Conservation (phyloP, 2,797 vertebrate species). For the Ambastaia sidthimunki region DNA sequence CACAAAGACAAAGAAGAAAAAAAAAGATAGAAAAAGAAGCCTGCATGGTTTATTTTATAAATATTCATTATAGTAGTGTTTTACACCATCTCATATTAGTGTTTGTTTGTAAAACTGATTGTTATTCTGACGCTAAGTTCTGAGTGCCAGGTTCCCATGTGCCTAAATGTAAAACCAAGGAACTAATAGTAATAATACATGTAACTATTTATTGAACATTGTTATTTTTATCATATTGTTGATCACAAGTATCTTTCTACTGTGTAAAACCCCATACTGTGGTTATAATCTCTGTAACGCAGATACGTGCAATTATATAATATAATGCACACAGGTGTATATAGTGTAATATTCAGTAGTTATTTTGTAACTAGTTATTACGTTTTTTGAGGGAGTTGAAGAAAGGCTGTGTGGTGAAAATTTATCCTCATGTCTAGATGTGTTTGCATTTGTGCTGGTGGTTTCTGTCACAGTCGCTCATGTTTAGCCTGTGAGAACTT, state of each 20-base stretch:
- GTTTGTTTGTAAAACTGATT: constrained; percentile 37
- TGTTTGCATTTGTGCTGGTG: constrained; percentile 37
- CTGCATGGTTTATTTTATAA: constrained; percentile 15
- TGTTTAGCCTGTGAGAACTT: constrained; percentile 54
- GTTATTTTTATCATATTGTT: too few relatives aligned
- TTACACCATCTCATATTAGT: constrained; percentile 50
- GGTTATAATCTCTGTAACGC: background rate
- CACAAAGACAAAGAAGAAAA: constrained; percentile 1
- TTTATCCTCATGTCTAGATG: constrained; percentile 32
- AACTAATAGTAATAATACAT: too few relatives aligned
- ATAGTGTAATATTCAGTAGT: constrained; percentile 24
- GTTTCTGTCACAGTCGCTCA: constrained; percentile 42
- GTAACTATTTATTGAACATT: too few relatives aligned
- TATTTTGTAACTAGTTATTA: too few relatives aligned
- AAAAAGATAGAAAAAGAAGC: background rate
- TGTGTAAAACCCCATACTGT: background rate
- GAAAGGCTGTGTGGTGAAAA: constrained; percentile 7
- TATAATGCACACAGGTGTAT: too few relatives aligned
- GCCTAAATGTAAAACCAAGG: too few relatives aligned
- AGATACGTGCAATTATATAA: background rate
- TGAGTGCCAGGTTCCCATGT: too few relatives aligned
- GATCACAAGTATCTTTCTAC: too few relatives aligned
- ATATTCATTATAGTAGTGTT: constrained; percentile 48
- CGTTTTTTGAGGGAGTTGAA: constrained; percentile 35
- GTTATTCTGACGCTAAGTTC: too few relatives aligned